Evolutionary conservation across 2,888 invertebrate genomes (phyloP).

Genomic region (Acanthosepion esculentum): DNA sequence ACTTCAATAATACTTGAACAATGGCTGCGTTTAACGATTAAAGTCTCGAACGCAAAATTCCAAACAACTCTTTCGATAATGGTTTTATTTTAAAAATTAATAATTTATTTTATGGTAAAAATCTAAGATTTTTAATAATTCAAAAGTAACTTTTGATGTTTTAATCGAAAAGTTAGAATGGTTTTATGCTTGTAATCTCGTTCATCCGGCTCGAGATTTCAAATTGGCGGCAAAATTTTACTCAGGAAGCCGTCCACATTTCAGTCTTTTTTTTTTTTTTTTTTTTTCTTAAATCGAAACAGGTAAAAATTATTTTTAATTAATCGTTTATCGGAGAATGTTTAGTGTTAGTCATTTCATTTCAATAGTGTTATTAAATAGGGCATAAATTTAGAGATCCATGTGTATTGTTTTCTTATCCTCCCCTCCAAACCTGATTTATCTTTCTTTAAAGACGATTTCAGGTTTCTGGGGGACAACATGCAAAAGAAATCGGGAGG

Average conservation of each 20-base stretch:
- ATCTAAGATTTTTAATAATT: not conserved
- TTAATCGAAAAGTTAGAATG: not conserved
- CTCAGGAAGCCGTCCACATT: not conserved
- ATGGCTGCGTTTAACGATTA: not conserved
- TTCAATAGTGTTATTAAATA: not conserved
- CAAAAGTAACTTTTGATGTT: not conserved
- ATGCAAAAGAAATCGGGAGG: too few species aligned
- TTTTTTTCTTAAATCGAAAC: not conserved
- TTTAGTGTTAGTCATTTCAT: not conserved
- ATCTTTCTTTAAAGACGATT: not conserved
- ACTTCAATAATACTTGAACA: not conserved
- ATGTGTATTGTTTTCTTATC: not conserved
- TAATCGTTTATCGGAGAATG: not conserved
- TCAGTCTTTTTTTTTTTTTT: too few species aligned
- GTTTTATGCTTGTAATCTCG: not conserved
- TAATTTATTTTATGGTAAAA: not conserved
- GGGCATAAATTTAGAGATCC: not conserved
- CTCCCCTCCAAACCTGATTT: not conserved
- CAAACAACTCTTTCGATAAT: not conserved
- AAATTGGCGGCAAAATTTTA: slow-evolving; percentile 10
- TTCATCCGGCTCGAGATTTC: not conserved
- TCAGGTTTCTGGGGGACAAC: not conserved
- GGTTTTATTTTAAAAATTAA: not conserved
- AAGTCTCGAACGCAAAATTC: not conserved
- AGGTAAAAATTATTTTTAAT: not conserved